Evolutionary conservation across 2,797 vertebrate genomes (phyloP).

Genomic region (Sebastes aleutianus): DNA sequence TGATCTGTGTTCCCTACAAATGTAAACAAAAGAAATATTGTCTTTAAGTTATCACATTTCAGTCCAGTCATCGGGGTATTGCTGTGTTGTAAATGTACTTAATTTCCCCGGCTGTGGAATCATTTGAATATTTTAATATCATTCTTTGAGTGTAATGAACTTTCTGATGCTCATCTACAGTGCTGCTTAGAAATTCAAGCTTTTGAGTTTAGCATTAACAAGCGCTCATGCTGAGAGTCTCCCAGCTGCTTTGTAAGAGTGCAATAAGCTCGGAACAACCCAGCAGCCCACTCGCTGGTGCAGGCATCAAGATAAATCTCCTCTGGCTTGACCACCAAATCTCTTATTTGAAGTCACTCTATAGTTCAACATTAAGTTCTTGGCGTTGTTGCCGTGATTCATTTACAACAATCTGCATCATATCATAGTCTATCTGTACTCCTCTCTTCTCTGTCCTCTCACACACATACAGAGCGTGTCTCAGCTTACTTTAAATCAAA

Average conservation of each 20-base stretch:
- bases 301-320: conserved; percentile 54
- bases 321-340: conserved; percentile 42
- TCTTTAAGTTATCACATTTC: background rate
- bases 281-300: conserved; percentile 53
- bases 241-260: conserved; percentile 61
- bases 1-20: conserved; percentile 15
- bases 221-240: conserved; percentile 61
- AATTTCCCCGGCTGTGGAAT: conserved; percentile 22
- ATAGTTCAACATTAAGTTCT: conserved; percentile 29
- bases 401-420: conserved; percentile 37
- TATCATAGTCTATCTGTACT: conserved; percentile 22
- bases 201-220: conserved; percentile 68
- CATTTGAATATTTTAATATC: conserved; percentile 56
- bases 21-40: conserved; percentile 32
- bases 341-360: conserved; percentile 49
- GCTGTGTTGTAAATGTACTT: conserved; percentile 23
- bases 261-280: conserved; percentile 56
- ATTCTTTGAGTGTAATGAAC: conserved; percentile 54
- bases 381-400: conserved; percentile 43
- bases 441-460: conserved; percentile 13
- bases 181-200: conserved; percentile 49
- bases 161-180: conserved; percentile 59
- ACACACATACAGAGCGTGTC: conserved; percentile 9
- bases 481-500: conserved; percentile 55
- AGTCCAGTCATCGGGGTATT: background rate